A percentile compares a stretch with the other conserved stretches of the same genome.
phyloP scores from a whole-genome alignment of 1,140 invertebrate species.

The Grapholita molesta region DNA sequence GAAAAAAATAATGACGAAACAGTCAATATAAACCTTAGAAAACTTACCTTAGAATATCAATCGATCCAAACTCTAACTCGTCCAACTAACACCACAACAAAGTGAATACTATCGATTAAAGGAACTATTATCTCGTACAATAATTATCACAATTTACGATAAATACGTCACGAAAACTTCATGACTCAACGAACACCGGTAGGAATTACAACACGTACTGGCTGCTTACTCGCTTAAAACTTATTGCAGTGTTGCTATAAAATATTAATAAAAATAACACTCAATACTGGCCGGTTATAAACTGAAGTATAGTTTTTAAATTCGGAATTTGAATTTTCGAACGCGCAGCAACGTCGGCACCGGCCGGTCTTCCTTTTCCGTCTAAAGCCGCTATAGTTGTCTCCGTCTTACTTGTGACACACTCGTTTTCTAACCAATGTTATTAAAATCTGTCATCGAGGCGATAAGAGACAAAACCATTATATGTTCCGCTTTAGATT shows the following conservation, averaged over 20 bases:
- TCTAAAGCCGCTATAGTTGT: slow-evolving; percentile 40
- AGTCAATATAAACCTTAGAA: neutral
- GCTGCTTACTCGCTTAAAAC: slow-evolving; percentile 12
- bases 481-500: neutral
- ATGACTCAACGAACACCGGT: neutral
- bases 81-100: neutral
- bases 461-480: neutral
- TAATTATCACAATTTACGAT: slow-evolving; percentile 5
- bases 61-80: neutral
- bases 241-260: slow-evolving; percentile 29
- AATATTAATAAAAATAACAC: slow-evolving; percentile 23
- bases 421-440: slow-evolving; percentile 33
- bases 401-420: slow-evolving; percentile 35
- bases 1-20: too few relatives aligned
- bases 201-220: neutral
- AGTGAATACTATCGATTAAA: neutral
- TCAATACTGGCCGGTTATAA: slow-evolving; percentile 17
- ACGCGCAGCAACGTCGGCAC: slow-evolving; percentile 49
- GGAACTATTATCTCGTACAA: neutral
- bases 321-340: slow-evolving; percentile 32
- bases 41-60: neutral
- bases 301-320: slow-evolving; percentile 22
- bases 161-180: neutral
- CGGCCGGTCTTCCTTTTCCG: slow-evolving; percentile 42
- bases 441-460: neutral